Base-by-base conservation (phyloP, 2,888 invertebrate species). In the Perizoma affinitatum region DNA sequence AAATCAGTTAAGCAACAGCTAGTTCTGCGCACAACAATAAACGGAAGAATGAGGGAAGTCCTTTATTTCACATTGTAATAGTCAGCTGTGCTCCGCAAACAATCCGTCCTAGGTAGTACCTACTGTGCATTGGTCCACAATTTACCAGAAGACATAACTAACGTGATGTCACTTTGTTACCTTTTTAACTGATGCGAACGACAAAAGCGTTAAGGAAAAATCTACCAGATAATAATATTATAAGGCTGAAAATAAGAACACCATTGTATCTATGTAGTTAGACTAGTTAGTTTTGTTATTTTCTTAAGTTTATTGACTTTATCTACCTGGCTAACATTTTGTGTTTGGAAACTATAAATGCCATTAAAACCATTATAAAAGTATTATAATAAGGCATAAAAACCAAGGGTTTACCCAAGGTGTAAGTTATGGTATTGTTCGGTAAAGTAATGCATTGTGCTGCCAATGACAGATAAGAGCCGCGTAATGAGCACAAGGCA, bases 391-490 rank as follows among this genome's bases (percentile, higher is more conserved):
- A 48, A 49, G 36, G 46, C 58, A 66, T 69, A 66, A 72, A 72
- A 72, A 72, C 66, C 70, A 66, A 58, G 49, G 54, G 69, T 75
- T 78, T 74, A 69, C 74, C 75, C 79, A 75, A 79, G 78, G 79
- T 79, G 79, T 82, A 80, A 80, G 79, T 76, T 78, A 79, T 76
- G 81, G 78, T 80, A 83, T 84, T 86, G 84, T 87, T 83, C 73
- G 73, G 76, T 66, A 63, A 41, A 62, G 44, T 54, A 69, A 74
- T 74, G 81, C 82, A 83, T 85, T 88, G 84, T 88, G 78, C 83
- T 87, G 85, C 84, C 86, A 89, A 87, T 88, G 87, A 87, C 88
- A 89, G 89, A 89, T 90, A 90, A 90, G 86, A 83, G 78, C 78
- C 76, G 71, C 71, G 84, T 84, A 86, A 86, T 83, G 84, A 84